Evolutionary conservation across 2,797 vertebrate genomes (phyloP).

Genomic region (Amblyraja radiata): DNA sequence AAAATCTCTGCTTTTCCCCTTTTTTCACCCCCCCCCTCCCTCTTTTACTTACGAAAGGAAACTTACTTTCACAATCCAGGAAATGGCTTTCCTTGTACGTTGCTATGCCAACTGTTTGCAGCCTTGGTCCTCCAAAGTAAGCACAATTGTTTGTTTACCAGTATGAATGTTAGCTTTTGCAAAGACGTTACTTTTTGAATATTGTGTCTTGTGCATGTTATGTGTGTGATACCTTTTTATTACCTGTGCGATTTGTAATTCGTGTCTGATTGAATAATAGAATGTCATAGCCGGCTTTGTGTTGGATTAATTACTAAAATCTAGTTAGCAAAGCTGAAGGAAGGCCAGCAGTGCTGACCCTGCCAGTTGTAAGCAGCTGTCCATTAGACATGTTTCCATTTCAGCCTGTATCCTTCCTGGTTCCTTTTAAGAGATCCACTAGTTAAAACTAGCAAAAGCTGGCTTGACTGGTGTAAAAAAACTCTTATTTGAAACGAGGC

Average conservation of each 20-base stretch:
- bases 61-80: constrained; percentile 66
- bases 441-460: constrained; percentile 13
- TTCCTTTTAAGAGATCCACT: not conserved
- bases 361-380: not conserved
- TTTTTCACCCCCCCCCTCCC: not conserved
- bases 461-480: not conserved
- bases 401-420: not conserved
- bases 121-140: constrained; percentile 99
- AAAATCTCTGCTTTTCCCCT: constrained; percentile 40
- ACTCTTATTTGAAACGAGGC: not conserved
- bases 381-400: not conserved
- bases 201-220: not conserved
- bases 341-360: constrained; percentile 39
- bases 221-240: not conserved
- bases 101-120: constrained; percentile 99
- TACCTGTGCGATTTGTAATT: not conserved
- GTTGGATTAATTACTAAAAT: constrained; percentile 31
- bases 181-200: constrained; percentile 18
- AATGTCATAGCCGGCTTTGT: not conserved
- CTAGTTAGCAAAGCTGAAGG: constrained; percentile 10
- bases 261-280: not conserved
- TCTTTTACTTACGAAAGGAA: constrained; percentile 62
- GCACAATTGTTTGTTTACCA: constrained; percentile 64
- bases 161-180: constrained; percentile 8
- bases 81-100: constrained; percentile 99